Evolutionary conservation across 2,888 invertebrate genomes (phyloP), one percentile per base, ranked within the genome.

Genomic region (Itoplectis maculator): DNA sequence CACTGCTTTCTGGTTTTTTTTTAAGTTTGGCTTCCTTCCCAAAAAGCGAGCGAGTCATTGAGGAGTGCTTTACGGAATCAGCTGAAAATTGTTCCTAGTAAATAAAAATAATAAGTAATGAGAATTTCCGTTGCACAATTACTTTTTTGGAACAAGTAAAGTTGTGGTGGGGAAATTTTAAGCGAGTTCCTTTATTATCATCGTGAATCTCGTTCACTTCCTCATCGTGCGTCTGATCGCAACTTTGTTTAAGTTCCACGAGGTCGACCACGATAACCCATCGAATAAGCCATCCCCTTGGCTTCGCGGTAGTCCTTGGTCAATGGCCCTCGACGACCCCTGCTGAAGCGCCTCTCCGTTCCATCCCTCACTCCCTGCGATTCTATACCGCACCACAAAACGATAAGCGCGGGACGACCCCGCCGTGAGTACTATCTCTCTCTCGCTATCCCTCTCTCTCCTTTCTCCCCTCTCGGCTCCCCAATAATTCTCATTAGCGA

Each of bases 171-270:
- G n/a, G 20, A 56, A 56, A 56, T 56, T 29, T 56, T 11, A 6
- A 29, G n/a, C 4, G 23, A 29, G 11, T 23, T 69, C 40, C 40
- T 63, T 45, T 37, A 54, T 49, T 20, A 40, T 29, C 20, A 75
- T 37, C 74, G 37, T 79, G 82, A 51, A 59, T 51, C 59, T 65
- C 54, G 40, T 65, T 56, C 73, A 78, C 76, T 18, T 70, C 49
- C 54, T 56, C 51, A 18, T 51, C 42, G 68, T 47, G 63, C 68
- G 68, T 20, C 61, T 40, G 70, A 35, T 54, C 49, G 74, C 83
- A 88, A 88, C 88, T 89, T 89, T 89, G 88, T 88, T 88, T 88
- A 87, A 90, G 85, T 88, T 87, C 86, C 85, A 72, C 80, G 83
- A 84, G 88, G 87, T 89, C 88, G 79, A 68, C 82, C 85, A 73